phyloP scores from a whole-genome alignment of 2,797 vertebrate genomes.

The Hylomyscus alleni region DNA sequence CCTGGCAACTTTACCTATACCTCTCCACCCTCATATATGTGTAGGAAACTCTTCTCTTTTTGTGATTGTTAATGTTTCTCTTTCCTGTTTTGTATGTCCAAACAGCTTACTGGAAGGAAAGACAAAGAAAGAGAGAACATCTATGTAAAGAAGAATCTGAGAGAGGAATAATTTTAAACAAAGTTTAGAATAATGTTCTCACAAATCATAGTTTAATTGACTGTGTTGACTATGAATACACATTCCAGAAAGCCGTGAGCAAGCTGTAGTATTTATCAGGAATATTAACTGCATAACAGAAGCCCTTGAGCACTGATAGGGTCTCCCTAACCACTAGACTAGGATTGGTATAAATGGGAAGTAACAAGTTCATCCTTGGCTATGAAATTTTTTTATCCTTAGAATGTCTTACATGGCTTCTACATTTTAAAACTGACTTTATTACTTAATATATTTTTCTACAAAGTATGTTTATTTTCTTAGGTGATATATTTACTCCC shows the following conservation, averaged over 20 bases:
- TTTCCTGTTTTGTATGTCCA: not conserved
- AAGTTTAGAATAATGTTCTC: constrained; percentile 40
- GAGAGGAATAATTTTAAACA: constrained; percentile 41
- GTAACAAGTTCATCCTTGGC: not conserved
- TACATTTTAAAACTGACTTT: constrained; percentile 3
- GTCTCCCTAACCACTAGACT: constrained; percentile 14
- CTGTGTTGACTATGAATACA: not conserved
- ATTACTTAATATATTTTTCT: constrained; percentile 14
- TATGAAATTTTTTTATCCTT: not conserved
- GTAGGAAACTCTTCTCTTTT: not conserved
- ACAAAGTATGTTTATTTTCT: constrained; percentile 34
- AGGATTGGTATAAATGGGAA: constrained; percentile 41
- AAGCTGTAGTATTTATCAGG: not conserved
- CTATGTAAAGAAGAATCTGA: not conserved
- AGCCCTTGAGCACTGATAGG: not conserved
- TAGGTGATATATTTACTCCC: not conserved
- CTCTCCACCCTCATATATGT: not conserved
- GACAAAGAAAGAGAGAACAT: not conserved
- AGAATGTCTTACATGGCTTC: constrained; percentile 17
- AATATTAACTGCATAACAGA: not conserved
- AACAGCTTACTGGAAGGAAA: not conserved
- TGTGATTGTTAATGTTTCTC: not conserved
- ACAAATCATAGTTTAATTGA: not conserved
- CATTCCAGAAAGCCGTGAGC: not conserved
- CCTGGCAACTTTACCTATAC: not conserved